Conservation (phyloP, 2,113 vertebrate species). For the Odocoileus hemionus region DNA sequence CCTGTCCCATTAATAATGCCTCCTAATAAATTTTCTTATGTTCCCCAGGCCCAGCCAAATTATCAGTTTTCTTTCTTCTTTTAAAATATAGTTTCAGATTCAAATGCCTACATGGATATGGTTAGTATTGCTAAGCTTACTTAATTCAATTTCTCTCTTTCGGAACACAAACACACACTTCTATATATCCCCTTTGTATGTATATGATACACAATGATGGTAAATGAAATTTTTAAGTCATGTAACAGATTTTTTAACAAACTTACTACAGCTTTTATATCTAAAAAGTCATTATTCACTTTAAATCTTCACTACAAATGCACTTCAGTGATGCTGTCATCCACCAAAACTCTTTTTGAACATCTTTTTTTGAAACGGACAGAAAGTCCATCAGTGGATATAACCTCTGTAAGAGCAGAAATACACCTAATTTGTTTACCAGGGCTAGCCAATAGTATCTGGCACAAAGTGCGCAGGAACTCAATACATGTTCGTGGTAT, state of each 20-base stretch:
- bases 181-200: background rate
- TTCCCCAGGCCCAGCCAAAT: background rate
- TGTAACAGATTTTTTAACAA: background rate
- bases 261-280: background rate
- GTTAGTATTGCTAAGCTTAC: background rate
- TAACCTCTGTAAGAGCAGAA: background rate
- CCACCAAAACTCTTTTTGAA: background rate
- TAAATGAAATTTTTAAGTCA: background rate
- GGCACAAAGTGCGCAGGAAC: background rate
- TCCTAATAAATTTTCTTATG: background rate
- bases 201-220: background rate
- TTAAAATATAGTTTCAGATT: constrained; percentile 13
- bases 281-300: background rate
- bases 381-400: background rate
- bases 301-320: background rate
- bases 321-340: background rate
- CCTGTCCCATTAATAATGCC: background rate
- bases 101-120: background rate
- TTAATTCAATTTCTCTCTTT: background rate
- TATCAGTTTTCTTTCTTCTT: constrained; percentile 15
- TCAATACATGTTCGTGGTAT: background rate
- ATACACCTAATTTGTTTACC: background rate
- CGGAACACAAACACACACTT: background rate
- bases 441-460: background rate
- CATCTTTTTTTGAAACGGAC: background rate